Conservation (phyloP, 2,113 vertebrate species). For the Machaerirhynchus nigripectus region DNA sequence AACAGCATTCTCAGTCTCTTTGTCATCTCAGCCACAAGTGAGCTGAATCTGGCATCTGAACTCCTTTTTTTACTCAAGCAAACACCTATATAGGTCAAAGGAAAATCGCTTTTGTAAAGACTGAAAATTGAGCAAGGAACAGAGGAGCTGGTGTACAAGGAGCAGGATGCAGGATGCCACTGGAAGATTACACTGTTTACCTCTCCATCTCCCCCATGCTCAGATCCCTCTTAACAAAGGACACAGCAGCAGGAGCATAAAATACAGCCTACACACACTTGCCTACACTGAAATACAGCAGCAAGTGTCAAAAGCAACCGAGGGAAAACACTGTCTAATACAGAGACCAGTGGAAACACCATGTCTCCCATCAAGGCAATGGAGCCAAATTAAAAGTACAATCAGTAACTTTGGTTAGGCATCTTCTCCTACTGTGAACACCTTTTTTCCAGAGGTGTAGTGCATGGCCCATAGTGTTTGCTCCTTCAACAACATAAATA, state of each 20-base stretch:
- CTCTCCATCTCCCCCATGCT: background rate
- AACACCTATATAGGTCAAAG: constrained; percentile 36
- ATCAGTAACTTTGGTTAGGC: background rate
- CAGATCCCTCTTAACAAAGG: background rate
- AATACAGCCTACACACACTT: background rate
- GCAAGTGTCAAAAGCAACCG: background rate
- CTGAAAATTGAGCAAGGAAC: constrained; percentile 45
- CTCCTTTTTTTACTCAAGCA: constrained; percentile 27
- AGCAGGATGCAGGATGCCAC: background rate
- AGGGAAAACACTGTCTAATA: background rate
- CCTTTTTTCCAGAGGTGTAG: background rate
- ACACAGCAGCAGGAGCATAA: background rate
- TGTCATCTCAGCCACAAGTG: background rate
- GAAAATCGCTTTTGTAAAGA: constrained; percentile 60
- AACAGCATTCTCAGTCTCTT: background rate
- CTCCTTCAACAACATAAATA: background rate
- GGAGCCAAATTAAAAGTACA: background rate
- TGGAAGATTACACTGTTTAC: background rate
- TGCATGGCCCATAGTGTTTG: background rate
- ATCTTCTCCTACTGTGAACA: background rate
- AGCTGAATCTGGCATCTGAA: constrained; percentile 1
- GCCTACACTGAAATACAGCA: background rate
- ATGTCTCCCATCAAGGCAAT: background rate
- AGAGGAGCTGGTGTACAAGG: background rate
- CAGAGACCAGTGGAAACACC: background rate